Base-by-base conservation (phyloP, 1,140 invertebrate genomes). In the Ruditapes philippinarum region DNA sequence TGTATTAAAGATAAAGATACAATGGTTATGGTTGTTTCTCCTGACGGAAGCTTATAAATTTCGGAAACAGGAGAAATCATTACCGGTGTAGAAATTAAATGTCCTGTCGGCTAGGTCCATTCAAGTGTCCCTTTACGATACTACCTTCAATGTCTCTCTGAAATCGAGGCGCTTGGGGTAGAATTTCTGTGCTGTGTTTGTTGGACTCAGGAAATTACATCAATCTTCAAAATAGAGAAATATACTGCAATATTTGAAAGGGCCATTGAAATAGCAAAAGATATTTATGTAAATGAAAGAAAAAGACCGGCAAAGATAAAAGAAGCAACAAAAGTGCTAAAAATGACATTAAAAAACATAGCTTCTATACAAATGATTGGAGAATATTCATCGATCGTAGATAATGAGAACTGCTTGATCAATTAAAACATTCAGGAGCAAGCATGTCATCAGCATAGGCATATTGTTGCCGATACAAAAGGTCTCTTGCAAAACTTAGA, bases 21-120 rank as follows among this genome's bases (percentile, higher is more conserved):
- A 33, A 45, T 68, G 19, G 57, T 74, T 19, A 62, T 91, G 54
- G 54, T 89, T 19, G 68, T 91, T 33, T 85, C 49, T 28, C 87
- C 88, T 28, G 82, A 91, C 22, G 82, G 87, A n/a, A 91, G 87
- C 57, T 40, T 91, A n/a, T 12, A 49, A 36, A 73, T 5, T 45
- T 40, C 14, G 12, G 11, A 38, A 40, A 38, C 25, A 9, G 25
- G 17, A 14, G 17, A 28, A 60, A 36, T 14, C 17, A 45, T 65
- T n/a, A 40, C 49, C 3, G 40, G 11, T 60, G 49, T 88, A 54
- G 90, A 82, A 65, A 62, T 91, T 14, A 91, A 88, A 74, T 88
- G 74, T 36, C 85, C 86, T 28, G 49, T 91, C 2, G 25, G 36
- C 0, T 79, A 88, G 51, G 9, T 51, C 4, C 81, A 85, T 31